Evolutionary conservation across 2,113 vertebrate genomes (phyloP), one percentile per base, ranked within the genome.

Genomic region (Pithys albifrons): DNA sequence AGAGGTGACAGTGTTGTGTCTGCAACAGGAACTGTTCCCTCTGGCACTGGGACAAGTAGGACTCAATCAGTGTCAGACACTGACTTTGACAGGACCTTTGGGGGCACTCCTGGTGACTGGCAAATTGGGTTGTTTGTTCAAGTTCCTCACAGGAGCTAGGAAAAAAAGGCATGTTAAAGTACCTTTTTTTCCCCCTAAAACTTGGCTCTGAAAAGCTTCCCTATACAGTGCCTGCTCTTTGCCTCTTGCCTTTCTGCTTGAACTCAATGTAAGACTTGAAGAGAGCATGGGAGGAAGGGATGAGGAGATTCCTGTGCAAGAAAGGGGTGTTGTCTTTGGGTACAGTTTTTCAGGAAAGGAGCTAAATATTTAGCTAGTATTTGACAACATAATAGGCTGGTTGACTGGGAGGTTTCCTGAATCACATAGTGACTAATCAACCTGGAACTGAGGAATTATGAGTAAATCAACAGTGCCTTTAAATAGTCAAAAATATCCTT

Each of bases 401-500:
- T 37, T 59, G 72, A 46, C 64, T 74, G 79, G 51, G 88, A 93
- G 43, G 35, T 71, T 80, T 92, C 90, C 79, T 10, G 14, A 76
- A 65, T 91, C 79, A 74, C 39, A 59, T 28, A 88, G 89, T 81
- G 76, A 83, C 74, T 88, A 92, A 88, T 90, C 82, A 77, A 16
- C 33, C 43, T 91, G 88, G 59, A 94, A 70, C 65, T 59, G 85
- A 83, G 48, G 72, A 88, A 88, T 39, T 35, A 48, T 13, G 6
- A 84, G 57, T 85, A 84, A 88, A 84, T 86, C 79, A 90, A 35
- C 43, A 48, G 79, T 65, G 52, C 39, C 79, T 96, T 93, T 91
- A 95, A 91, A 92, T 83, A 95, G 83, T 54, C 64, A 75, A 55
- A 94, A 31, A 49, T 64, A 88, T 65, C 90, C 45, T 81, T 88